Percentiles rank a stretch among this genome's conserved stretches.
Evolutionary conservation across 1,140 invertebrate genomes (phyloP).

Genomic region (Eubasilissa regina): DNA sequence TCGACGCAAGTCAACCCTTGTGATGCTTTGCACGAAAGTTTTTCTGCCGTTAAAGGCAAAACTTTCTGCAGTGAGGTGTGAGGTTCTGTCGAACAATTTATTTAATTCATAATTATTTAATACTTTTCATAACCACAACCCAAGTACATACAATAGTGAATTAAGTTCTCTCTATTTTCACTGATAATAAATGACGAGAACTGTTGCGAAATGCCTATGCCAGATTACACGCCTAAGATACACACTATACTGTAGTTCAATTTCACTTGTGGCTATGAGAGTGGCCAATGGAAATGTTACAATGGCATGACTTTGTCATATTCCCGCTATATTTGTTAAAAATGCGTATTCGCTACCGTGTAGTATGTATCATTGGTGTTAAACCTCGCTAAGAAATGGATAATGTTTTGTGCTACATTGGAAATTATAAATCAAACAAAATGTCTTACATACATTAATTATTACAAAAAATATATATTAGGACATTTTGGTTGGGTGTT

Average conservation of each 20-base stretch:
- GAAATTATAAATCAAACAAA: background rate
- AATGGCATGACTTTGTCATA: no score
- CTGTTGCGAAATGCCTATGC: background rate
- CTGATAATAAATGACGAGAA: constrained; percentile 1
- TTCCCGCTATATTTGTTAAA: no score
- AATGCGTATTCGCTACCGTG: no score
- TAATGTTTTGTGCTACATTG: constrained; percentile 23
- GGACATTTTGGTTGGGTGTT: background rate
- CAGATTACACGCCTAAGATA: no score
- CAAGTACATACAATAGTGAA: constrained; percentile 18
- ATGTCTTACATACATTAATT: no score
- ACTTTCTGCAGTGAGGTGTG: constrained; percentile 38
- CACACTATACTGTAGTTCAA: no score
- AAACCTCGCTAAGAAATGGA: constrained; percentile 6
- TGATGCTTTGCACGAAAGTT: constrained; percentile 14
- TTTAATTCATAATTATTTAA: constrained; percentile 15
- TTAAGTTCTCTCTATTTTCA: constrained; percentile 10
- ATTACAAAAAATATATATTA: no score
- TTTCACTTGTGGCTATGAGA: no score
- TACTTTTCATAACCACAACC: constrained; percentile 37
- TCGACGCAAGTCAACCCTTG: background rate
- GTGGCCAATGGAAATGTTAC: no score
- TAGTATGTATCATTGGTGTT: background rate
- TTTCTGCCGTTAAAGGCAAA: background rate
- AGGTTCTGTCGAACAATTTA: constrained; percentile 12